Evolutionary conservation across 2,113 vertebrate genomes (phyloP).

Genomic region (Rana temporaria): DNA sequence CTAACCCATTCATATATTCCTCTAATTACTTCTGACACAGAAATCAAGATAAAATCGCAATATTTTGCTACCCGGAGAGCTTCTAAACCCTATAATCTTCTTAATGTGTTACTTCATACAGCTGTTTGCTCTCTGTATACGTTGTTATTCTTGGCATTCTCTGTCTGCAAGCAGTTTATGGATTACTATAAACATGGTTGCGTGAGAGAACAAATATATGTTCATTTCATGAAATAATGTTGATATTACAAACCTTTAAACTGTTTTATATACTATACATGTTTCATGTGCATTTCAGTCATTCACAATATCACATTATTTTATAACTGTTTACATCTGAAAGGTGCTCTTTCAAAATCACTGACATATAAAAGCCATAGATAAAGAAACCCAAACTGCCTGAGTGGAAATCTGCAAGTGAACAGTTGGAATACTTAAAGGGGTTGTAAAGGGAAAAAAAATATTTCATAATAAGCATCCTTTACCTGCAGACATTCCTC

Average conservation of each 20-base stretch:
- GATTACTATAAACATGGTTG: slow-evolving; percentile 1
- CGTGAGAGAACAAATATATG: too few relatives aligned
- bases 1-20: slow-evolving; percentile 35
- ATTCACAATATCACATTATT: background rate
- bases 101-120: slow-evolving; percentile 52
- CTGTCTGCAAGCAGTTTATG: background rate
- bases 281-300: background rate
- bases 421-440: too few relatives aligned
- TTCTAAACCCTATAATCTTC: slow-evolving; percentile 48
- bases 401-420: too few relatives aligned
- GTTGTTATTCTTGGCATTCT: slow-evolving; percentile 33
- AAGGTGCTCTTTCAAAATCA: background rate
- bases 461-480: too few relatives aligned
- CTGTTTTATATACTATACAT: background rate
- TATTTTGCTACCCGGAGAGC: slow-evolving; percentile 46
- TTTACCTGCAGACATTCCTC: too few relatives aligned
- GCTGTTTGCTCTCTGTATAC: slow-evolving; percentile 21
- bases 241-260: background rate
- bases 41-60: slow-evolving; percentile 56
- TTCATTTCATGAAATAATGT: background rate
- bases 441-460: too few relatives aligned
- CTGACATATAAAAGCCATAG: too few relatives aligned
- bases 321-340: background rate
- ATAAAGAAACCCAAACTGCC: too few relatives aligned
- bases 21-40: slow-evolving; percentile 60